A percentile compares a stretch with the other conserved stretches of the same genome.
phyloP scores from a whole-genome alignment of 2,797 vertebrate genomes.

The Chaenodraco wilsoni region DNA sequence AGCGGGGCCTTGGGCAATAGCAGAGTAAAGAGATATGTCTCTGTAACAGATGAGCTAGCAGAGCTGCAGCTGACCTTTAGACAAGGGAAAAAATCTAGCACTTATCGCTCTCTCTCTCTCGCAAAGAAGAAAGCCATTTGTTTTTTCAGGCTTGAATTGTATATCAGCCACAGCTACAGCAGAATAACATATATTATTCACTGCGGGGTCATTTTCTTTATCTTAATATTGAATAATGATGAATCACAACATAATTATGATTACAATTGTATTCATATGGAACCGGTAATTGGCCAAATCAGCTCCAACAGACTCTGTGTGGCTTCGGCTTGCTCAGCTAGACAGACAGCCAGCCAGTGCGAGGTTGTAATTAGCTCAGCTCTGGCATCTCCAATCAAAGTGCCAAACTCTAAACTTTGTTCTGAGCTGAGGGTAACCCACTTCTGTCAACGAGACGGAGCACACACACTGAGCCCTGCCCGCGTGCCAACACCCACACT shows the following conservation, averaged over 20 bases:
- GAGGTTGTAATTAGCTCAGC: slow-evolving; percentile 49
- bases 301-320: slow-evolving; percentile 2
- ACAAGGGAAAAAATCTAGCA: not conserved
- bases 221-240: slow-evolving; percentile 25
- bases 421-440: slow-evolving; percentile 54
- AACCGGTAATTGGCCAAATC: slow-evolving; percentile 34
- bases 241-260: slow-evolving; percentile 27
- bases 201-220: slow-evolving; percentile 2
- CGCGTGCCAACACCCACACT: not conserved
- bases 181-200: not conserved
- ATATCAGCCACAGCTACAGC: not conserved
- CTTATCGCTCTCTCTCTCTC: not conserved
- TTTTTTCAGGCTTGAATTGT: not conserved
- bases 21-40: not conserved
- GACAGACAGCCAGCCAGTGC: slow-evolving; percentile 19
- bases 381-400: slow-evolving; percentile 51
- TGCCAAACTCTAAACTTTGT: slow-evolving; percentile 51
- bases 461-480: not conserved
- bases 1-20: not conserved
- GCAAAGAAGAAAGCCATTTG: not conserved
- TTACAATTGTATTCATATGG: slow-evolving; percentile 23
- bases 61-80: slow-evolving; percentile 1
- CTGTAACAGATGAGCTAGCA: not conserved
- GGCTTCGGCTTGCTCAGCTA: not conserved
- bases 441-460: slow-evolving; percentile 39